Base-by-base conservation (phyloP, 2,113 vertebrate genomes). In the Eulemur rufifrons region DNA sequence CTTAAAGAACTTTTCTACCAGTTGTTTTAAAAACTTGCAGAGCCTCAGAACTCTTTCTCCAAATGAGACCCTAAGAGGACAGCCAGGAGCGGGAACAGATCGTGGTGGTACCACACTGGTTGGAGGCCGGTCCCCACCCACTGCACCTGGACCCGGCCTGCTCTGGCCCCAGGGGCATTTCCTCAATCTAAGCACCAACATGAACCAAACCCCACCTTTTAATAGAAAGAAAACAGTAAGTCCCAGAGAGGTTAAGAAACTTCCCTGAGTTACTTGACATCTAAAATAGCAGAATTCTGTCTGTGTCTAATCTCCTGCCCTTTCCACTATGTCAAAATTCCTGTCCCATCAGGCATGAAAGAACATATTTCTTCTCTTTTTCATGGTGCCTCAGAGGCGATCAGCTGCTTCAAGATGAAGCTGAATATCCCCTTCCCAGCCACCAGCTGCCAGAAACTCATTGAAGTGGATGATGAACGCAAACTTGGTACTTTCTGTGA, bases 291-390 rank as follows among this genome's bases (percentile, higher is more conserved):
- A 89, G 59, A 71, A 71, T 81, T 91, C 54, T 89, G 21, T 37
- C 34, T 54, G 47, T 89, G 76, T 86, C 45, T 52, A 71, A 27
- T 56, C 25, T 64, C 52, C 27, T 42, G 39, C 21, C 17, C 63
- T 71, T 69, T 59, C 54, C 39, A 34, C 32, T 47, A 18, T 84
- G 56, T 86, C 86, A 71, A 64, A 93, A 95, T 97, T 95, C 86
- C 61, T 82, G 25, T 66, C 61, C 61, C 64, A 10, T 89, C 45
- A 81, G 56, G 27, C 69, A 59, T 63, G 18, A 95, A 87, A 68
- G 56, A 64, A 86, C 45, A 73, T 42, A 32, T 94, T 52, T 52
- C 52, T 52, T 52, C 15, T 52, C 52, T 52, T 52, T 52, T 17
- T 52, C 15, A 0, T 52, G 15, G 52, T 1, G 15, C 52, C 52